Percentiles rank a stretch among this genome's conserved stretches.
Evolutionary conservation across 2,888 invertebrate genomes (phyloP).

Genomic region (Rhimphoctona megacephalus): DNA sequence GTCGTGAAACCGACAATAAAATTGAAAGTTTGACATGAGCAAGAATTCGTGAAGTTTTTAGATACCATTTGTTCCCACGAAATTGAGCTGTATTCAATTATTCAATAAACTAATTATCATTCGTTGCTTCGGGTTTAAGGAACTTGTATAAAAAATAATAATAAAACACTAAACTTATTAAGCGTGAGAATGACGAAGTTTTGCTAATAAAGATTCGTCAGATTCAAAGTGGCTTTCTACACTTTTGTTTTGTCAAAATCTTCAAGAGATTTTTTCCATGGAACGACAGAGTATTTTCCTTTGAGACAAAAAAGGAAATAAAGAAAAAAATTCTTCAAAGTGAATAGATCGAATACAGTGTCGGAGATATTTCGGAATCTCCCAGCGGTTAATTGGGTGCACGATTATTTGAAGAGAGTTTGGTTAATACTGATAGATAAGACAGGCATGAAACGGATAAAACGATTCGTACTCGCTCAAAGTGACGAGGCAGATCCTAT

Average conservation of each 20-base stretch:
- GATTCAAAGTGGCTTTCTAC: background rate
- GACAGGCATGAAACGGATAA: constrained; percentile 80
- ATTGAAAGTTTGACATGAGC: background rate
- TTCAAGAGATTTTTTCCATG: too few relatives aligned
- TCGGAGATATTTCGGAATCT: constrained; percentile 31
- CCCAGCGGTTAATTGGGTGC: constrained; percentile 8
- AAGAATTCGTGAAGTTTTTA: background rate
- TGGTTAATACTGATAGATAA: constrained; percentile 41
- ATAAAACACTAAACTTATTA: background rate
- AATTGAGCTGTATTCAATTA: background rate
- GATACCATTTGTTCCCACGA: background rate
- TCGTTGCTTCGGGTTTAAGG: too few relatives aligned
- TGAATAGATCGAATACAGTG: constrained; percentile 34
- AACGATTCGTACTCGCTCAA: constrained; percentile 83
- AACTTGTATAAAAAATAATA: too few relatives aligned
- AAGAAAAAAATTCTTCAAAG: background rate
- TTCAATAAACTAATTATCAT: background rate
- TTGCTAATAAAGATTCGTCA: background rate
- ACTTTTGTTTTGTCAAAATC: background rate
- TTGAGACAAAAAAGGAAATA: background rate
- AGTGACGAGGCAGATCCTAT: constrained; percentile 80
- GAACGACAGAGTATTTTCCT: background rate
- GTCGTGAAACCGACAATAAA: background rate
- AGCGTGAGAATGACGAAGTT: background rate
- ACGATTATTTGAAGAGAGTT: background rate